Conservation (phyloP, 2,113 vertebrate species). For the Elephantulus edwardii region DNA sequence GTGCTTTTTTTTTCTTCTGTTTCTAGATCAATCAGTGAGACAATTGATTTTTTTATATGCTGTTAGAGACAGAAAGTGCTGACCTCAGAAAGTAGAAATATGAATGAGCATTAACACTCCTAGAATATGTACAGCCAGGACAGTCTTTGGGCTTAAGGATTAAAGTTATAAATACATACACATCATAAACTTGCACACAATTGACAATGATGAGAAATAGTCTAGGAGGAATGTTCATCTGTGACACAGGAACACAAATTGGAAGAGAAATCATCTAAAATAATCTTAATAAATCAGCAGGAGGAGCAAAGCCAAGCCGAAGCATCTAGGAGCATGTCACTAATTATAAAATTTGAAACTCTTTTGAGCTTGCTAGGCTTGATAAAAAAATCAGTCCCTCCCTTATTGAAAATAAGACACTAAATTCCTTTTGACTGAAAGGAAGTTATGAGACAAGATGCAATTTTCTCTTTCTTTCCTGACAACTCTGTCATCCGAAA, state of each 20-base stretch:
- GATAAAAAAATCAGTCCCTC: slow-evolving; percentile 64
- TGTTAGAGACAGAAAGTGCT: slow-evolving; percentile 41
- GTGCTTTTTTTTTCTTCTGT: background rate
- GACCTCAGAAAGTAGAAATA: background rate
- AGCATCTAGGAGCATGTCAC: slow-evolving; percentile 70
- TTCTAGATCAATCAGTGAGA: slow-evolving; percentile 7
- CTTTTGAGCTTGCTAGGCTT: slow-evolving; percentile 62
- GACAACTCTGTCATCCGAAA: slow-evolving; percentile 87
- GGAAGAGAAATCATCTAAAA: slow-evolving; percentile 55
- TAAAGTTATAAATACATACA: background rate
- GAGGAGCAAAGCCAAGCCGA: slow-evolving; percentile 51
- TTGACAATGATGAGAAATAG: background rate
- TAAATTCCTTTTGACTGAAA: slow-evolving; percentile 84
- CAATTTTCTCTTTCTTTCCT: slow-evolving; percentile 86
- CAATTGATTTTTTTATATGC: slow-evolving; percentile 43
- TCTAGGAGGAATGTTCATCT: background rate
- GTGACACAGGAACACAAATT: slow-evolving; percentile 42
- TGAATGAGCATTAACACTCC: background rate
- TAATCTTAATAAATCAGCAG: slow-evolving; percentile 43
- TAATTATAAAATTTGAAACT: slow-evolving; percentile 80
- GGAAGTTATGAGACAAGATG: slow-evolving; percentile 85
- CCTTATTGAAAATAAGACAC: slow-evolving; percentile 76
- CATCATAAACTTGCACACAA: background rate
- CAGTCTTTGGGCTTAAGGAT: background rate
- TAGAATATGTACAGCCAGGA: background rate